Evolutionary conservation across 2,113 vertebrate genomes (phyloP), one percentile per base, ranked within the genome.

Genomic region (Tychaedon coryphoeus): DNA sequence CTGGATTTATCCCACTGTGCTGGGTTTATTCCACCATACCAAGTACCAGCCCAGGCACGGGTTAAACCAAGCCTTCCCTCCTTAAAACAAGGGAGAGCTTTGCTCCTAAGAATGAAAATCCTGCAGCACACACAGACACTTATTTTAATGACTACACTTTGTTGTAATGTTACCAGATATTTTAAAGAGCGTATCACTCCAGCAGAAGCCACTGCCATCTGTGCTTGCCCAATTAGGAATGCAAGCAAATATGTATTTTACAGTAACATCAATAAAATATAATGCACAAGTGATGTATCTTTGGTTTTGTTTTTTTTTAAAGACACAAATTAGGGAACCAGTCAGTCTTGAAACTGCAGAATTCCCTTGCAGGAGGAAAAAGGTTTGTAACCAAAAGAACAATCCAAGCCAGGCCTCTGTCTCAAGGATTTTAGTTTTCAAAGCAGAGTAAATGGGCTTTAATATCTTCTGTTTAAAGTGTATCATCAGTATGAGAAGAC

Each of bases 191-290:
- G 20, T 72, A 88, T 72, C 76, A 56, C 87, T 96, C 69, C 24
- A 88, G 93, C 96, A 97, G 96, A 96, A 95, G 96, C 95, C 94
- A 60, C 66, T 78, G 86, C 97, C 97, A 97, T 97, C 97, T 97
- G 96, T 97, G 96, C 97, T 97, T 96, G 91, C 92, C 95, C 96
- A 97, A 97, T 97, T 97, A 97, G 94, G 88, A 97, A 96, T 96
- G 95, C 96, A 97, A 97, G 97, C 95, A 97, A 96, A 97, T 97
- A 96, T 96, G 96, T 97, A 95, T 97, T 97, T 97, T 97, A 97
- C 95, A 96, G 88, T 96, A 97, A 97, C 95, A 97, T 97, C 95
- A 97, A 96, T 97, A 97, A 95, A 94, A 95, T 96, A 93, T 86
- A 96, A 95, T 5, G 13, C 2, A 0, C 82, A 72, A 92, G 61